Evolutionary conservation across 2,888 invertebrate species (phyloP).

Genomic region (Chaitophorus viminalis): DNA sequence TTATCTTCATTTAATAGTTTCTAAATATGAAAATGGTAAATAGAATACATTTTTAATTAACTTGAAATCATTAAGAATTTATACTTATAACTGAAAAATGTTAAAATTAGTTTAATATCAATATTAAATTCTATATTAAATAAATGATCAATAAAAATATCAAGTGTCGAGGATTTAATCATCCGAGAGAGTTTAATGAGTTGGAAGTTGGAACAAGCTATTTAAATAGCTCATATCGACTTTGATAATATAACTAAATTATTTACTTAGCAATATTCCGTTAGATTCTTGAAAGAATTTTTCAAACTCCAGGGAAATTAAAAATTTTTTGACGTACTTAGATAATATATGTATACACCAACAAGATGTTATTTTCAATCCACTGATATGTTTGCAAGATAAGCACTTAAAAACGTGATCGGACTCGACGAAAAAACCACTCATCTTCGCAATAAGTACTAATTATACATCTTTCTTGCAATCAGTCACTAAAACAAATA

Average conservation of each 20-base stretch:
- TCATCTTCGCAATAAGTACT: no score
- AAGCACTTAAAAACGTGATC: not conserved
- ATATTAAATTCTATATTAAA: no score
- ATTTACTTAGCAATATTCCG: not conserved
- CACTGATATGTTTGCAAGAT: not conserved
- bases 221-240: not conserved
- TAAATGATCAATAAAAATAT: not conserved
- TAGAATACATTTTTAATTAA: no score
- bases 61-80: no score
- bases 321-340: not conserved
- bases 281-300: not conserved
- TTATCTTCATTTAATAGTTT: no score
- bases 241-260: not conserved
- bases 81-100: no score
- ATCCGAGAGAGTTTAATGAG: not conserved
- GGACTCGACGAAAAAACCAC: no score
- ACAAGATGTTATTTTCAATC: not conserved
- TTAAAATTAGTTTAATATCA: no score
- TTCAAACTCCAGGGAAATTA: not conserved
- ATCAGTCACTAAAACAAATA: not conserved
- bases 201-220: no score
- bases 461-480: no score
- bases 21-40: no score
- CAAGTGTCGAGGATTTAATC: not conserved
- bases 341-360: not conserved